phyloP scores from a whole-genome alignment of 2,797 vertebrate species.

The Phataginus tetradactyla region DNA sequence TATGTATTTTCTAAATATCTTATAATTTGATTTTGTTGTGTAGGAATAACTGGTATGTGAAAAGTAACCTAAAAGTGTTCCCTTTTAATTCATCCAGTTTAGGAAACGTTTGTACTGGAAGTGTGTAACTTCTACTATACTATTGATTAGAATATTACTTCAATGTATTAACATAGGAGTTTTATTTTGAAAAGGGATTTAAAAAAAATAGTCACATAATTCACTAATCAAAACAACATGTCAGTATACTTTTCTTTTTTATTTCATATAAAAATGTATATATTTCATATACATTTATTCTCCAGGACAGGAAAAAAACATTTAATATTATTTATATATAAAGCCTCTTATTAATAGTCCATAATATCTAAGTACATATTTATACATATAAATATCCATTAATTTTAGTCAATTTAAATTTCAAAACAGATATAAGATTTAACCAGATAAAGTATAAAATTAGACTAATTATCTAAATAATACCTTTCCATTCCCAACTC shows the following conservation, averaged over 20 bases:
- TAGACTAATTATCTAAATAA: neutral
- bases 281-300: slow-evolving; percentile 47
- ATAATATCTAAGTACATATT: neutral
- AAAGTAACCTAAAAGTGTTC: neutral
- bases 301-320: neutral
- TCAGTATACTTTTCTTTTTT: neutral
- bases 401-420: slow-evolving; percentile 19
- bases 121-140: neutral
- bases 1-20: neutral
- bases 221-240: neutral
- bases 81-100: neutral
- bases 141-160: slow-evolving; percentile 13
- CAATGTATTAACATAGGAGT: neutral
- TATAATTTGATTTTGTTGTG: neutral
- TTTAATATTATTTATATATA: neutral
- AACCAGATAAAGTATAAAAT: neutral
- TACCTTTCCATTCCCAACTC: fast-evolving
- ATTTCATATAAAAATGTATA: slow-evolving; percentile 11
- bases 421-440: neutral
- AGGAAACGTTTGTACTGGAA: neutral
- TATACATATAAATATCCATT: neutral
- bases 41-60: neutral
- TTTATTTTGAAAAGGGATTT: neutral
- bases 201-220: neutral
- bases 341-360: neutral